Evolutionary conservation across 35 echinoderm and acorn worm species (phyloP), one percentile per base, ranked within the genome.

Genomic region (Acanthaster planci): DNA sequence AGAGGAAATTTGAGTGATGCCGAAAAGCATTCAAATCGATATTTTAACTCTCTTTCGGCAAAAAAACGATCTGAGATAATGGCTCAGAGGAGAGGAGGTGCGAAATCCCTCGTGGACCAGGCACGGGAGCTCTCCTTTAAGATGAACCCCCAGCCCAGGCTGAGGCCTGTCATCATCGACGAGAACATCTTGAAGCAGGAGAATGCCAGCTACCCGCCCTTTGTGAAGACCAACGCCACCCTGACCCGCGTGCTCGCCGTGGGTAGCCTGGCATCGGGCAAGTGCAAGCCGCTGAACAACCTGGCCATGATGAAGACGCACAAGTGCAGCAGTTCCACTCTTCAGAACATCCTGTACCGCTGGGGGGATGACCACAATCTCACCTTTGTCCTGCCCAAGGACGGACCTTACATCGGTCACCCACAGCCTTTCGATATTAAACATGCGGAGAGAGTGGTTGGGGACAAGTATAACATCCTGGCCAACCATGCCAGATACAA

Each of bases 311-410:
- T 97, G 27, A 97, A 97, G 59, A 97, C 95, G 0, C 95, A 97
- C 86, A 97, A 97, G 58, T 93, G 95, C 67, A 91, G 91, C 52
- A 97, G 95, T 27, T 93, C 91, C 2, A 97, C 95, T 1, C 68
- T 97, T 55, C 95, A 97, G 82, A 97, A 97, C 76, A 97, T 97
- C 35, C 22, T 97, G 31, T 87, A 86, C 54, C 79, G 95, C 17
- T 93, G 86, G 80, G 95, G 84, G 52, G 95, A 97, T 37, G 84
- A 93, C 21, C 51, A 85, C 55, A 85, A 97, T 55, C 19, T 93
- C 23, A 82, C 80, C 7, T 87, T 97, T 67, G 88, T 89, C n/a
- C 40, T 97, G 18, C 95, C 95, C 4, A 72, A 36, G 59, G 76
- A 80, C 8, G 89, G 93, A 3, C 51, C 53, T 16, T 97, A 97